phyloP scores from a whole-genome alignment of 2,797 vertebrate genomes.

The Cyclopterus lumpus region DNA sequence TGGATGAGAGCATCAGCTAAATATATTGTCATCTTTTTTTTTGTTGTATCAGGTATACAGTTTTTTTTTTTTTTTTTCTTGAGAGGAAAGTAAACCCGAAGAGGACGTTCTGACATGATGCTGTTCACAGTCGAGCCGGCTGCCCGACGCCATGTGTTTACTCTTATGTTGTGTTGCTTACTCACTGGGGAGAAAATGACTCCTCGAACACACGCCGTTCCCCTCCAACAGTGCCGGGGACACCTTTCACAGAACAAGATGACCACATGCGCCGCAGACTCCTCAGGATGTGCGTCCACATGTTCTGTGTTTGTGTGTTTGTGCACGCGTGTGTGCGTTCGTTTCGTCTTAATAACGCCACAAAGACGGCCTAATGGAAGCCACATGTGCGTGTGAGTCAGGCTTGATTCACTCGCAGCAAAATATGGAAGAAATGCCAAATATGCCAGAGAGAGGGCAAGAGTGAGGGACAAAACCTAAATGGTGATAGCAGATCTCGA shows the following conservation, averaged over 20 bases:
- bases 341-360: slow-evolving; percentile 62
- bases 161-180: slow-evolving; percentile 7
- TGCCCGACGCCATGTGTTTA: slow-evolving; percentile 26
- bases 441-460: slow-evolving; percentile 56
- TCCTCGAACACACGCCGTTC: slow-evolving; percentile 26
- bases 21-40: neutral
- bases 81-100: slow-evolving; percentile 4
- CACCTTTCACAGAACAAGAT: slow-evolving; percentile 67
- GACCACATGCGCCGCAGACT: slow-evolving; percentile 59
- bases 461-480: slow-evolving; percentile 25
- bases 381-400: slow-evolving; percentile 70
- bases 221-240: slow-evolving; percentile 46
- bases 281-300: slow-evolving; percentile 46
- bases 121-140: neutral
- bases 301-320: slow-evolving; percentile 55
- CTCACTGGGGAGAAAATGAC: slow-evolving; percentile 30
- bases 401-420: slow-evolving; percentile 57
- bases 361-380: slow-evolving; percentile 71
- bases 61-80: neutral
- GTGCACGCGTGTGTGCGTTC: slow-evolving; percentile 28
- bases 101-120: neutral
- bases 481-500: slow-evolving; percentile 15
- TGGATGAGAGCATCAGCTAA: neutral
- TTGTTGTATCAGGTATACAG: neutral
- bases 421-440: slow-evolving; percentile 78